Conservation (phyloP, 2,797 vertebrate genomes). For the Taeniopygia guttata region DNA sequence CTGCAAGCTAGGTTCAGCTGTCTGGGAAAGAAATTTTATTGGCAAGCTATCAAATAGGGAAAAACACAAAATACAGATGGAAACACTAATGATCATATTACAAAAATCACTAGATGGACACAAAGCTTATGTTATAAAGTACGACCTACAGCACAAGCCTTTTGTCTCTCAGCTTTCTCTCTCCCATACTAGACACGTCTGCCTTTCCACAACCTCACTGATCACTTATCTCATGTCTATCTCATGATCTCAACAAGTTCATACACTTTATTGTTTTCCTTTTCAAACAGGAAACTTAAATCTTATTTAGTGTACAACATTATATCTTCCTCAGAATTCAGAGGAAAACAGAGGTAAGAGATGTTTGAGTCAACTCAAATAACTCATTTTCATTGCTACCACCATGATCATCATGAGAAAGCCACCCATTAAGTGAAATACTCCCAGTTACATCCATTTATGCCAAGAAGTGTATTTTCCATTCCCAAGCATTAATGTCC, state of each 20-base stretch:
- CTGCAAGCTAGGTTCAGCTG: slow-evolving; percentile 41
- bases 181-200: background rate
- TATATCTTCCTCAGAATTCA: background rate
- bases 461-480: background rate
- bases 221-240: background rate
- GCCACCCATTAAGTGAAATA: background rate
- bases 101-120: slow-evolving; percentile 12
- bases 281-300: background rate
- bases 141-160: background rate
- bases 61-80: slow-evolving; percentile 24
- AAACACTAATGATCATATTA: slow-evolving; percentile 26
- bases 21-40: slow-evolving; percentile 28
- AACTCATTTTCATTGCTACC: background rate
- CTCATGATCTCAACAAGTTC: background rate
- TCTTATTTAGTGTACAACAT: background rate
- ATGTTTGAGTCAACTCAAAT: background rate
- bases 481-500: background rate
- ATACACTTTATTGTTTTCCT: background rate
- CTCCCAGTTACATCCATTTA: background rate
- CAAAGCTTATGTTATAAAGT: background rate
- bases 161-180: background rate
- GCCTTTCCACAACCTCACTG: background rate
- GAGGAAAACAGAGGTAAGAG: background rate
- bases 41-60: slow-evolving; percentile 13
- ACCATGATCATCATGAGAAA: background rate